Conservation (phyloP, 1,140 invertebrate species). For the Cheumatopsyche charites region DNA sequence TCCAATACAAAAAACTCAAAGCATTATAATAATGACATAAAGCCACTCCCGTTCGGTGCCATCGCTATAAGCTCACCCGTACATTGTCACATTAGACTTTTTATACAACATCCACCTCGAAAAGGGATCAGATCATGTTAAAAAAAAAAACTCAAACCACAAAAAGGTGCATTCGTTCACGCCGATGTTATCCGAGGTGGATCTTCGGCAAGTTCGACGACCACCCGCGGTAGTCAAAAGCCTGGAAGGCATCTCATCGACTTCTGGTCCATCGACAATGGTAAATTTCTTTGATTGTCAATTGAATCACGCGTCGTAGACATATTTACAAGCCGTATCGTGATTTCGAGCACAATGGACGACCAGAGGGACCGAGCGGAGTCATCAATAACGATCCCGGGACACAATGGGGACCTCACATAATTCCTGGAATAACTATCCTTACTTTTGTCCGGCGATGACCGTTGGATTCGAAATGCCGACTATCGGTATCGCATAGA, state of each 20-base stretch:
- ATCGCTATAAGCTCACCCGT: too few relatives aligned
- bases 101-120: background rate
- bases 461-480: too few relatives aligned
- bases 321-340: conserved; percentile 17
- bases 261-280: background rate
- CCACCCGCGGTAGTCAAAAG: too few relatives aligned
- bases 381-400: conserved; percentile 15
- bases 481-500: too few relatives aligned
- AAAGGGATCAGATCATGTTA: background rate
- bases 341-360: conserved; percentile 23
- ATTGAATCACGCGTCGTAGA: conserved; percentile 10
- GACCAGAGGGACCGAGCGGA: background rate
- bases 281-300: conserved; percentile 25
- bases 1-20: too few relatives aligned
- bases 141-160: background rate
- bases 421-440: conserved; percentile 17
- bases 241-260: too few relatives aligned
- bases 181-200: too few relatives aligned
- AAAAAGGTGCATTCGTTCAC: too few relatives aligned
- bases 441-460: background rate
- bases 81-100: conserved; percentile 1
- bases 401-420: conserved; percentile 10
- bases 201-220: too few relatives aligned
- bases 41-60: too few relatives aligned
- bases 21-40: too few relatives aligned